Percentiles rank a stretch among this genome's conserved stretches.
phyloP scores from a whole-genome alignment of 2,888 invertebrate genomes.

The Rhingia campestris region DNA sequence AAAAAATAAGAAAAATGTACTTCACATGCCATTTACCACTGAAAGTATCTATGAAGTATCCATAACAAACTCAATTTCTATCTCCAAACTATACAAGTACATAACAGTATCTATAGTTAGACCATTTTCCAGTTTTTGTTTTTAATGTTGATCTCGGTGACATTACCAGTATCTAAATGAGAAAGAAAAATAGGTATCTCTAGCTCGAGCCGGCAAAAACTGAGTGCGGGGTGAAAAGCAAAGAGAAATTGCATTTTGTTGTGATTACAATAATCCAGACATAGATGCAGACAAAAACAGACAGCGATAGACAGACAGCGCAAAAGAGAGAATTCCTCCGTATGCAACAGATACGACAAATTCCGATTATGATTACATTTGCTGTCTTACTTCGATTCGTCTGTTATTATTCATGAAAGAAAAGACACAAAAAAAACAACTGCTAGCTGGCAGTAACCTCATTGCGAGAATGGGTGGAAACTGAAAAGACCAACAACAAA shows the following conservation, averaged over 20 bases:
- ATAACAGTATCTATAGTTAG: not conserved
- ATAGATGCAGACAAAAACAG: slow-evolving; percentile 50
- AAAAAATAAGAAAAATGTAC: slow-evolving; percentile 31
- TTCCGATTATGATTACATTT: slow-evolving; percentile 59
- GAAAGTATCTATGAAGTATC: slow-evolving; percentile 27
- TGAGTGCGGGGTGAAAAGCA: slow-evolving; percentile 1
- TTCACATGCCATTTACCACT: slow-evolving; percentile 45
- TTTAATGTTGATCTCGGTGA: slow-evolving; percentile 25
- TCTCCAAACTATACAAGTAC: not conserved
- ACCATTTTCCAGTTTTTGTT: slow-evolving; percentile 43
- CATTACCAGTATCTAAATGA: slow-evolving; percentile 50
- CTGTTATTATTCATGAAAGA: slow-evolving; percentile 3
- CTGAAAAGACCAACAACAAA: slow-evolving; percentile 23
- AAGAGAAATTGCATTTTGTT: slow-evolving; percentile 52
- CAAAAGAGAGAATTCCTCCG: slow-evolving; percentile 12
- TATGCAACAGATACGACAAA: slow-evolving; percentile 64
- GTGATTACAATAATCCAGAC: slow-evolving; percentile 49
- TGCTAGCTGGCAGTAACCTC: slow-evolving; percentile 46
- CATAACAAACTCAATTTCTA: slow-evolving; percentile 35
- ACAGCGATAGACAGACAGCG: slow-evolving; percentile 1
- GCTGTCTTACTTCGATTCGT: slow-evolving; percentile 12
- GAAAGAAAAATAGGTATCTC: slow-evolving; percentile 41
- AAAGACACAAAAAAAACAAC: slow-evolving; percentile 24
- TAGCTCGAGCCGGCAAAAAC: slow-evolving; percentile 9
- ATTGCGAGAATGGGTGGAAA: slow-evolving; percentile 36